Base-by-base conservation (phyloP, 2,797 vertebrate genomes). In the Anabas testudineus region DNA sequence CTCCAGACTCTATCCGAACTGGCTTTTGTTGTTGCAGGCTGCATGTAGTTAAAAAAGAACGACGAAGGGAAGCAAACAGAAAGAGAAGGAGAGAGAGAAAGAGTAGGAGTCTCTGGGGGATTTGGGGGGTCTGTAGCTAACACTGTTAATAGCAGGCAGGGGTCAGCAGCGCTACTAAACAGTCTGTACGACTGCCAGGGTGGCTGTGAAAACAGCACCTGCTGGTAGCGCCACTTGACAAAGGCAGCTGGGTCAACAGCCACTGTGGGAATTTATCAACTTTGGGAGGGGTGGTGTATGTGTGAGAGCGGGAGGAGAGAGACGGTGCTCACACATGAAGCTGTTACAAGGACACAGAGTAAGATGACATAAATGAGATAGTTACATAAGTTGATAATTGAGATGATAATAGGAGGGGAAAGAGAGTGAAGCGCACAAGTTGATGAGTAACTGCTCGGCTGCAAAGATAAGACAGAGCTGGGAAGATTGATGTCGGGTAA, bases 181-280 rank as follows among this genome's bases (percentile, higher is more conserved):
- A 98, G 96, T 96, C 96, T 98, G 96, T 95, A 95, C 95, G 95
- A 96, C 97, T 96, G 95, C 95, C 97, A 96, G 97, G 96, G 97
- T 97, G 97, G 96, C 95, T 97, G 93, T 96, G 96, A 97, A 97
- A 97, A 97, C 96, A 97, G 95, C 96, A 98, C 97, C 98, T 97
- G 97, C 97, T 95, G 94, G 91, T 94, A 95, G 93, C 94, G 94
- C 94, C 95, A 94, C 96, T 96, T 95, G 95, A 95, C 94, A 95
- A 95, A 95, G 96, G 96, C 98, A 98, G 97, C 97, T 99, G 97
- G 97, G 97, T 98, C 98, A 99, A 98, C 96, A 98, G 97, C 96
- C 97, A 95, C 96, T 96, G 96, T 96, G 96, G 96, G 97, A 98
- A 97, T 97, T 96, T 95, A 96, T 97, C 96, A 96, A 95, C 95